phyloP scores from a whole-genome alignment of 1,140 invertebrate species.

The Daktulosphaira vitifoliae region DNA sequence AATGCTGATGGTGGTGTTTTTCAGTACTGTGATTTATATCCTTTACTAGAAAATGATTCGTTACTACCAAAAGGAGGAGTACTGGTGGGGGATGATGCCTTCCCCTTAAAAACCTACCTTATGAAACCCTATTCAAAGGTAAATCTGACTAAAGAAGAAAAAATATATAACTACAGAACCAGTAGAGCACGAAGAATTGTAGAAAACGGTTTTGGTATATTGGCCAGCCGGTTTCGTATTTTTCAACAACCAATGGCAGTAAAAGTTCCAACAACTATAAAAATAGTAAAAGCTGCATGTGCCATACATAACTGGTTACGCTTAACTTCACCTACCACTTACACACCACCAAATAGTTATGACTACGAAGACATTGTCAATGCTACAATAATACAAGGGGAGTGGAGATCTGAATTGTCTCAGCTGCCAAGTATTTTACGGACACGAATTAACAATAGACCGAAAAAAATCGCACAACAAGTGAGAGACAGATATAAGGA shows the following conservation, averaged over 20 bases:
- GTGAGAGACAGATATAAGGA: slow-evolving; percentile 30
- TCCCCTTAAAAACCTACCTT: slow-evolving; percentile 41
- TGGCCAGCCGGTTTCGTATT: slow-evolving; percentile 45
- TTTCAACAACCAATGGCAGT: slow-evolving; percentile 41
- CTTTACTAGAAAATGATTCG: slow-evolving; percentile 2
- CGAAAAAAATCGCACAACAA: background rate
- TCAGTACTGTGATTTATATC: slow-evolving; percentile 5
- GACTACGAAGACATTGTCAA: background rate
- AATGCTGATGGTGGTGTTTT: slow-evolving; percentile 41
- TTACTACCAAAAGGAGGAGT: slow-evolving; percentile 4
- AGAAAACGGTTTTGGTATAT: slow-evolving; percentile 46
- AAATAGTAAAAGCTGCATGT: slow-evolving; percentile 6
- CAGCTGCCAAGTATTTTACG: background rate
- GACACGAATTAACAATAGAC: background rate
- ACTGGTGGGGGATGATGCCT: slow-evolving; percentile 37
- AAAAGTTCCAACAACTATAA: background rate
- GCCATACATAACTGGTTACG: slow-evolving; percentile 18
- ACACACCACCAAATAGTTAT: background rate
- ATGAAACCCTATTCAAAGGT: slow-evolving; percentile 43
- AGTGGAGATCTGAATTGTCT: slow-evolving; percentile 5
- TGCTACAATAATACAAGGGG: slow-evolving; percentile 14
- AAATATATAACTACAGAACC: slow-evolving; percentile 42
- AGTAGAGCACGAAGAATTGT: slow-evolving; percentile 40
- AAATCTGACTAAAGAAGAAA: slow-evolving; percentile 37
- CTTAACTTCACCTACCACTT: background rate